phyloP scores from a whole-genome alignment of 1,140 invertebrate genomes.

The Spodoptera litura region DNA sequence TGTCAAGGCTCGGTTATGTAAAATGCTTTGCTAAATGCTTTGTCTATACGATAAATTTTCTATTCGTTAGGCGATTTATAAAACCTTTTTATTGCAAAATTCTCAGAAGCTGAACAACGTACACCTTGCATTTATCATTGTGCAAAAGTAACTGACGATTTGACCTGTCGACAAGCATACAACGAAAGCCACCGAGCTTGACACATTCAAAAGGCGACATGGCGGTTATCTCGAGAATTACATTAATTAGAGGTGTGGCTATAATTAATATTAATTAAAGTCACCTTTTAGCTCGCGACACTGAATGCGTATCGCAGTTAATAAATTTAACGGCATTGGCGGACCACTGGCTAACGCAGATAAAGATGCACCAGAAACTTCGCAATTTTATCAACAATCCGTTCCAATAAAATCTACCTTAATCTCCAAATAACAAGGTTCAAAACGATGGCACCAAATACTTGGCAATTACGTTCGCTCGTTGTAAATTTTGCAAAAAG shows the following conservation, averaged over 20 bases:
- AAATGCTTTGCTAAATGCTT: background rate
- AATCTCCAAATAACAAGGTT: constrained; percentile 8
- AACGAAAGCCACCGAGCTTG: constrained; percentile 50
- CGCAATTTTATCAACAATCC: constrained; percentile 39
- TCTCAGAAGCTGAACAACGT: background rate
- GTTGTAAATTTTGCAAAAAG: constrained; percentile 48
- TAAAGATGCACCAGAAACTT: constrained; percentile 72
- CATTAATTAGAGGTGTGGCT: constrained; percentile 84
- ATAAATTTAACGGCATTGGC: constrained; percentile 82
- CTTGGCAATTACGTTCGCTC: constrained; percentile 37
- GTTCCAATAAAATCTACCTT: constrained; percentile 54
- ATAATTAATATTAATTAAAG: constrained; percentile 86
- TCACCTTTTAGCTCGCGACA: constrained; percentile 83
- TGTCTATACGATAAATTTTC: too few relatives aligned
- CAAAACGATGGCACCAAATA: constrained; percentile 2
- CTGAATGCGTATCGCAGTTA: constrained; percentile 84
- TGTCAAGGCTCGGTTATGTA: background rate
- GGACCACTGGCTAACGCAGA: constrained; percentile 70
- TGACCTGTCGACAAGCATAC: constrained; percentile 19
- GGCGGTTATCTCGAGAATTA: constrained; percentile 79
- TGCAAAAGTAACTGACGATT: constrained; percentile 28
- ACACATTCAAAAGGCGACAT: constrained; percentile 47
- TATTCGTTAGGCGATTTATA: background rate
- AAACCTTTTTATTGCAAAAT: constrained; percentile 1
- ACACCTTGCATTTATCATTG: constrained; percentile 39